phyloP scores from a whole-genome alignment of 1,140 invertebrate genomes.

The Monochamus saltuarius region DNA sequence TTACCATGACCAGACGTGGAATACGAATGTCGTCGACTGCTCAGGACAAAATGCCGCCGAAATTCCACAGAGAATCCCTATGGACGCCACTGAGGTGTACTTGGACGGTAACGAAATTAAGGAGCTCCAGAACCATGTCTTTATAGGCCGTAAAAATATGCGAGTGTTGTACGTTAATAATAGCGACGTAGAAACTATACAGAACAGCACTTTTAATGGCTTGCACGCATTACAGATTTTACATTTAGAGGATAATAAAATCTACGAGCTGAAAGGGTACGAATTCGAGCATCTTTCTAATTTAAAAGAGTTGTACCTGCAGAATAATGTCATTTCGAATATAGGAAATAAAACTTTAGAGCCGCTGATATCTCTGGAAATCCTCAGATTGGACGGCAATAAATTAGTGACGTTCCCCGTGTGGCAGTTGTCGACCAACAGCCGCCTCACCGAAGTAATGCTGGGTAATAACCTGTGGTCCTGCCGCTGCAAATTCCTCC shows the following conservation, averaged over 20 bases:
- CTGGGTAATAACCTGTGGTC: conserved; percentile 84
- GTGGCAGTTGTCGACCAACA: conserved; percentile 77
- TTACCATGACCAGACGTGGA: conserved; percentile 90
- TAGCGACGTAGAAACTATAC: conserved; percentile 81
- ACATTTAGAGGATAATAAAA: conserved; percentile 82
- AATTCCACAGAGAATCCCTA: conserved; percentile 83
- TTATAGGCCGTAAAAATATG: conserved; percentile 90
- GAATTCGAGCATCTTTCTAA: conserved; percentile 85
- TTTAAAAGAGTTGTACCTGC: conserved; percentile 81
- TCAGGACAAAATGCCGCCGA: conserved; percentile 72
- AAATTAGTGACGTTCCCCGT: conserved; percentile 76
- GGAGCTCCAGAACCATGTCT: conserved; percentile 82
- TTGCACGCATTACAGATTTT: conserved; percentile 77
- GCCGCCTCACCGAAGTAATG: conserved; percentile 68
- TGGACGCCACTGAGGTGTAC: conserved; percentile 92
- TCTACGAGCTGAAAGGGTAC: conserved; percentile 78
- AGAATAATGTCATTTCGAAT: conserved; percentile 78
- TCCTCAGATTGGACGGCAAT: conserved; percentile 83
- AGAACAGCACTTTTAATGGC: conserved; percentile 91
- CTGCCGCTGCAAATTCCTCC: conserved; percentile 86
- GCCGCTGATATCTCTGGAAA: conserved; percentile 74
- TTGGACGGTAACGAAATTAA: conserved; percentile 86
- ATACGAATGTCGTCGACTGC: conserved; percentile 89
- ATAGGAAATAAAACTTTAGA: conserved; percentile 81
- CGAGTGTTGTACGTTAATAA: conserved; percentile 81